Base-by-base conservation (phyloP, 2,888 invertebrate genomes). In the Agonopterix arenella region DNA sequence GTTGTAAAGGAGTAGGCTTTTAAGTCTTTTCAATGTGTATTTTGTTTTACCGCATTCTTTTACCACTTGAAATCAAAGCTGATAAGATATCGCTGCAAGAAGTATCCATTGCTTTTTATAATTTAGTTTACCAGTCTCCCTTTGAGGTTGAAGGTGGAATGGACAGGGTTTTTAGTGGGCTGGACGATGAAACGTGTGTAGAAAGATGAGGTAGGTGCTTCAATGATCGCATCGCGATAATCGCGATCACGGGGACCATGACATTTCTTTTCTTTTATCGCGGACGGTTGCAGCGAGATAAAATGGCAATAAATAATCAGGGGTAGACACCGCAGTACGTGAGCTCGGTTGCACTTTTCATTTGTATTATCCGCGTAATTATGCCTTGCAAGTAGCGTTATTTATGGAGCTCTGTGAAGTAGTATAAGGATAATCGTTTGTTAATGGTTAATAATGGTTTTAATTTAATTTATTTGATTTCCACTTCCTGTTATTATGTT, bases 191-290 rank as follows among this genome's bases (percentile, higher is more conserved):
- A 48, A 49, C 28, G 55, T 28, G 28, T 28, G 28, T 28, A 28
- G 28, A 46, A 56, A 55, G 55, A 58, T 57, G n/a, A 11, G 46
- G 10, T 74, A 61, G 72, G 74, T 73, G 76, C 77, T 76, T 73
- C 80, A 76, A 73, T 77, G 84, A 84, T 84, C 76, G 78, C 73
- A 71, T 72, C 68, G 74, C 75, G 85, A 84, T 86, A 85, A 85
- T 84, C 84, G 78, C 81, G 82, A 85, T 83, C 83, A 78, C 76
- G 76, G 78, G 70, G 64, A 65, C 64, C 55, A 76, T 78, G 85
- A 83, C 80, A 80, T 82, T 85, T 85, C 81, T 85, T 84, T 84
- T 85, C 83, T 85, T 85, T 85, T 83, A 85, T 84, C 83, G 72
- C 76, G 68, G 73, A 77, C 77, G 76, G 79, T 79, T 79, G 76